These are phyloP conservation scores for Sebastes steindachneri DNA, from an alignment of 2,797 vertebrate species.

Conservation along the genomic window DNA sequence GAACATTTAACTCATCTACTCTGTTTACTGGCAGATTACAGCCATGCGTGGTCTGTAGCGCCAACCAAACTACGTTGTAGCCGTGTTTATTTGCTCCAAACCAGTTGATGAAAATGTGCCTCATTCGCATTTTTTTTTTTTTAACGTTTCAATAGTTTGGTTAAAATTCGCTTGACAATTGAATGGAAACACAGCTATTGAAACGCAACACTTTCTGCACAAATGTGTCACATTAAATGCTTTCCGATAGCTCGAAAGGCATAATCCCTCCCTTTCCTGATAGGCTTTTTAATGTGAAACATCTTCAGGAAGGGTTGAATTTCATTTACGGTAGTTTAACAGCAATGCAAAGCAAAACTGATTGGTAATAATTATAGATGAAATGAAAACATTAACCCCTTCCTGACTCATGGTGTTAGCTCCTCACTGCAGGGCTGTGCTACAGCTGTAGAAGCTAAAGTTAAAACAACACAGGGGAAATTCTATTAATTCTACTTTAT, in stretches of 20 bases:
- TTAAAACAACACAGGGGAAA: background rate
- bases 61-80: background rate
- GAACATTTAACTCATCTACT: no score
- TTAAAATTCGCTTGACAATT: background rate
- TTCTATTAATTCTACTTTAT: background rate
- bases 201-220: background rate
- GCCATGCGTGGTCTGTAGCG: background rate
- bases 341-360: background rate
- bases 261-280: background rate
- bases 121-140: no score
- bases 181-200: background rate
- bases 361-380: background rate
- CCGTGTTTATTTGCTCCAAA: background rate
- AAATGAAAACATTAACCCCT: background rate
- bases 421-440: background rate
- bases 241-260: background rate
- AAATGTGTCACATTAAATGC: background rate
- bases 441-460: background rate
- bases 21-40: no score
- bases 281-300: background rate
- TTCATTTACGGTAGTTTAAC: background rate
- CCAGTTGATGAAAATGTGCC: background rate
- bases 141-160: background rate
- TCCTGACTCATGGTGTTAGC: background rate
- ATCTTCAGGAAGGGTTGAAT: background rate